Base-by-base conservation (phyloP, 2,797 vertebrate species). In the Picus viridis region DNA sequence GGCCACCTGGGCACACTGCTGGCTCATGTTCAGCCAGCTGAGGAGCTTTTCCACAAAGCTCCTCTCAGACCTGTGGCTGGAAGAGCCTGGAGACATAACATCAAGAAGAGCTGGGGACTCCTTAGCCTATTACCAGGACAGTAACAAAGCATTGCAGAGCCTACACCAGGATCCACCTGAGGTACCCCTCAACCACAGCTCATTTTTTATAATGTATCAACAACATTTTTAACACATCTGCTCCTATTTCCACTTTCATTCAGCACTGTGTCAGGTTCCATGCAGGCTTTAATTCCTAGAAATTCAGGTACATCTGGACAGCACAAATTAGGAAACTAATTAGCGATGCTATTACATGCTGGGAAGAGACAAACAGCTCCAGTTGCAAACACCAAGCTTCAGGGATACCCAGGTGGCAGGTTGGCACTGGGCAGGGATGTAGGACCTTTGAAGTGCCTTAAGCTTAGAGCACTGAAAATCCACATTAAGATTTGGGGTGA, bases 251-350 rank as follows among this genome's bases (percentile, higher is more conserved):
- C 51, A 51, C 45, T 71, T 69, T n/a, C 57, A 63, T 43, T 74
- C 51, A 57, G 17, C 0, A 2, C 36, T 30, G 18, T 0, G 1
- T 41, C 11, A 1, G 36, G 61, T 19, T 83, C 58, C 32, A 71
- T 3, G 26, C 54, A 74, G 58, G 58, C 36, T 47, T 74, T 47
- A 89, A 64, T 62, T 94, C 82, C 82, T 74, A 74, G 92, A 92
- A 95, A 87, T 85, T 81, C 76, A 87, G 47, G 82, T 83, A 90
- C 81, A 57, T 70, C 72, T 78, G 54, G 43, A 61, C 39, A 87
- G 34, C 30, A 64, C 22, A 62, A 88, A 93, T 68, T 24, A 84
- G 82, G 75, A 89, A 92, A 32, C 41, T 74, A 74, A 53, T 84
- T 59, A 41, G 39, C 18, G n/a, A 64, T 62, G 20, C 69, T 74